phyloP scores from a whole-genome alignment of 2,797 vertebrate genomes.

The Mormyrops boulengeri region DNA sequence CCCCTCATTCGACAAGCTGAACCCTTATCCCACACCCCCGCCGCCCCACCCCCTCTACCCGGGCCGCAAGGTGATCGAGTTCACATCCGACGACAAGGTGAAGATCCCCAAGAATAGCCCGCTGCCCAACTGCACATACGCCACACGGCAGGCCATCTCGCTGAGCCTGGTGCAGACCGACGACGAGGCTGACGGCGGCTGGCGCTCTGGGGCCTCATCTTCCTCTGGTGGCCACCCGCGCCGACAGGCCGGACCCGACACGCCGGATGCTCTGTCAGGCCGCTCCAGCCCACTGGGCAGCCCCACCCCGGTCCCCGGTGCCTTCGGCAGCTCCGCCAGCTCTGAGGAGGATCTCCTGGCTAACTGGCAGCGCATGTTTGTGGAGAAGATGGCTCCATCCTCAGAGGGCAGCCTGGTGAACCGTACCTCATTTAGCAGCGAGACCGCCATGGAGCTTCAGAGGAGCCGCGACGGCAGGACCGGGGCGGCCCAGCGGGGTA shows the following conservation, averaged over 20 bases:
- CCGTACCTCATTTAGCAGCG: slow-evolving; percentile 78
- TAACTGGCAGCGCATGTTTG: slow-evolving; percentile 93
- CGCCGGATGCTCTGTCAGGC: slow-evolving; percentile 58
- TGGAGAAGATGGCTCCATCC: slow-evolving; percentile 76
- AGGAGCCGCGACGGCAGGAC: slow-evolving; percentile 49
- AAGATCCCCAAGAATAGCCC: slow-evolving; percentile 93
- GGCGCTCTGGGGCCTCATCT: slow-evolving; percentile 50
- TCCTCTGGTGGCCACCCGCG: slow-evolving; percentile 47
- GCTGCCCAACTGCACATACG: slow-evolving; percentile 91
- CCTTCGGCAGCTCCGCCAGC: slow-evolving; percentile 79
- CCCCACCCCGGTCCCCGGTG: slow-evolving; percentile 66
- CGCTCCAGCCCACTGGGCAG: slow-evolving; percentile 78
- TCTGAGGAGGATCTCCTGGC: slow-evolving; percentile 88
- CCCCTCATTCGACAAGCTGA: slow-evolving; percentile 81
- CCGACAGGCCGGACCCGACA: slow-evolving; percentile 45
- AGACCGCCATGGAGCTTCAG: slow-evolving; percentile 69
- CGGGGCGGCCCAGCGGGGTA: slow-evolving; percentile 31
- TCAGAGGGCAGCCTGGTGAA: slow-evolving; percentile 60
- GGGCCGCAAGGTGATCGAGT: slow-evolving; percentile 91
- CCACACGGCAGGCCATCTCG: slow-evolving; percentile 92
- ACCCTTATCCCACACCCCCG: slow-evolving; percentile 81
- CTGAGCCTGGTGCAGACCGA: slow-evolving; percentile 85
- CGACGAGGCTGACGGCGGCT: slow-evolving; percentile 40
- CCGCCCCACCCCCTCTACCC: slow-evolving; percentile 81
- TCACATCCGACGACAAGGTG: slow-evolving; percentile 87